These are phyloP conservation scores for Acronicta psi DNA, from an alignment of 2,888 invertebrate genomes.

Conservation along the genomic window DNA sequence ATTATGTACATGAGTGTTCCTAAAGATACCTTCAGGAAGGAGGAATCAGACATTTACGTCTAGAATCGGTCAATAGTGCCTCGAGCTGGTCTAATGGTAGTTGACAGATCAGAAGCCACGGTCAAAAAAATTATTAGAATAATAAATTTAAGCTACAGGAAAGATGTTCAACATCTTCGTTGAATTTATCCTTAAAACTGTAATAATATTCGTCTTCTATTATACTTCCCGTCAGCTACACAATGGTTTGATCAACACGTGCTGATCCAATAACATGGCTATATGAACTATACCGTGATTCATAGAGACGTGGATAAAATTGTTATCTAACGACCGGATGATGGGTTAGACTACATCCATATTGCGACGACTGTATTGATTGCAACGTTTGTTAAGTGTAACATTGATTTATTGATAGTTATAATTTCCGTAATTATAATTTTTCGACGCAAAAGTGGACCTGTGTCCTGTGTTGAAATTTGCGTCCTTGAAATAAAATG, in stretches of 20 bases:
- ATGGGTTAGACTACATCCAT: slow-evolving; percentile 20
- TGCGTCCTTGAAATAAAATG: too few species aligned
- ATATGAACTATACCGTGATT: slow-evolving; percentile 52
- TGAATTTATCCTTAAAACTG: background rate
- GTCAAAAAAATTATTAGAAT: too few species aligned
- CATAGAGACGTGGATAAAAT: slow-evolving; percentile 53
- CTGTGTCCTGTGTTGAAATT: too few species aligned
- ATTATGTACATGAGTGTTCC: too few species aligned
- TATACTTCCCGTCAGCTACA: slow-evolving; percentile 5
- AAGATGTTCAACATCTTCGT: background rate
- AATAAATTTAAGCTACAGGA: background rate
- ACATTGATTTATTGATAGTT: slow-evolving; percentile 13
- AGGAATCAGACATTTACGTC: too few species aligned
- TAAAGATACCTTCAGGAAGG: too few species aligned
- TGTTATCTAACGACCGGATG: slow-evolving; percentile 44
- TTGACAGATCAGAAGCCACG: too few species aligned
- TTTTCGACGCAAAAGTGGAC: too few species aligned
- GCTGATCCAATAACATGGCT: slow-evolving; percentile 50
- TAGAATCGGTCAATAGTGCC: too few species aligned
- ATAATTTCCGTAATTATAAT: too few species aligned
- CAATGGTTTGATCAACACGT: slow-evolving; percentile 43
- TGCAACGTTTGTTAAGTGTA: slow-evolving; percentile 10
- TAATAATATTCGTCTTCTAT: background rate
- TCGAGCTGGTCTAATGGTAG: too few species aligned
- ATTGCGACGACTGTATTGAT: slow-evolving; percentile 19